phyloP scores from a whole-genome alignment of 2,113 vertebrate species.

The Sapajus apella region DNA sequence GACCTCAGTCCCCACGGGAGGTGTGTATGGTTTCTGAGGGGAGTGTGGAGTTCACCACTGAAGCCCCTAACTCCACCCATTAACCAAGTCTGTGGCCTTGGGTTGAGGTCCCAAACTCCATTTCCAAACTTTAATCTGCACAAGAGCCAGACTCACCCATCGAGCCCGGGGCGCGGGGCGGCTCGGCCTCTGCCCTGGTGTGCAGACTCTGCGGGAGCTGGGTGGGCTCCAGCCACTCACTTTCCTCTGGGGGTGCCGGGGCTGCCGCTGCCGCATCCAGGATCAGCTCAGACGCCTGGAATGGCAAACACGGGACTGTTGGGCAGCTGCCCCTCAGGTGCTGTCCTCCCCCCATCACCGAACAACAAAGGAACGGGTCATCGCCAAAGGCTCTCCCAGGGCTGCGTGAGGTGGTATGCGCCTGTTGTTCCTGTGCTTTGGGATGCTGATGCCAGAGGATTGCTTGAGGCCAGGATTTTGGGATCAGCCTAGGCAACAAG shows the following conservation, averaged over 20 bases:
- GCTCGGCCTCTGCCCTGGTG: background rate
- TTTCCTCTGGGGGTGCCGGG: background rate
- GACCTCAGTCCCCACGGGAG: background rate
- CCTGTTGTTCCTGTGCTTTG: too few relatives aligned
- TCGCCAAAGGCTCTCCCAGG: background rate
- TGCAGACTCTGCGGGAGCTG: background rate
- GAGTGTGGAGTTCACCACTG: background rate
- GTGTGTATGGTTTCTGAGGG: background rate
- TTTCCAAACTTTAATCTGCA: background rate
- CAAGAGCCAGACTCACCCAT: background rate
- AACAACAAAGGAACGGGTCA: background rate
- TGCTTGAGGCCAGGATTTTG: too few relatives aligned
- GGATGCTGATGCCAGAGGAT: too few relatives aligned
- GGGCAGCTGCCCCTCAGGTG: background rate
- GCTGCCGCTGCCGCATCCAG: background rate
- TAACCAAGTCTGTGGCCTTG: background rate
- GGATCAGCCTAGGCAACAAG: too few relatives aligned
- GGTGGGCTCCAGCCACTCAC: background rate
- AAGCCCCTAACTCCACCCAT: background rate
- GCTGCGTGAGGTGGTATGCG: fast-evolving
- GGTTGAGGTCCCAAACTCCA: background rate
- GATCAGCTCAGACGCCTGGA: background rate
- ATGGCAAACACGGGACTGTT: background rate
- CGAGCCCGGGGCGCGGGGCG: background rate
- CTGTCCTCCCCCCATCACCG: background rate